Evolutionary conservation across 2,113 vertebrate genomes (phyloP).

Genomic region (Collichthys lucidus): DNA sequence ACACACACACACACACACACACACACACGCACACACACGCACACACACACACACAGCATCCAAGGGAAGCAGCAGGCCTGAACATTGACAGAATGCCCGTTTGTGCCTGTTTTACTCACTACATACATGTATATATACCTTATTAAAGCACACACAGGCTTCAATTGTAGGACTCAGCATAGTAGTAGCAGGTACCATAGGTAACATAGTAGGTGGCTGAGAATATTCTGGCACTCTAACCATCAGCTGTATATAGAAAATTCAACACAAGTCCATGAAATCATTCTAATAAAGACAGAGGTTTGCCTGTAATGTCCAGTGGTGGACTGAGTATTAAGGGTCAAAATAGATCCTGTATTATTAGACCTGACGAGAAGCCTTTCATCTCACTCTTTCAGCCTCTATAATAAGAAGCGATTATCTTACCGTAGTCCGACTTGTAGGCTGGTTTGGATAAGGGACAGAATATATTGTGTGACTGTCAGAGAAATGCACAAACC

Average conservation of each 20-base stretch:
- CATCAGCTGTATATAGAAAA: background rate
- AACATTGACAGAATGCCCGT: background rate
- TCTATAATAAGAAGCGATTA: constrained; percentile 42
- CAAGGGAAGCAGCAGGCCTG: background rate
- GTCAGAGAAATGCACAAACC: background rate
- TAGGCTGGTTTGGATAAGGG: background rate
- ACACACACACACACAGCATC: background rate
- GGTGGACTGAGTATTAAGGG: constrained; percentile 1
- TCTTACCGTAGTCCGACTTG: constrained; percentile 17
- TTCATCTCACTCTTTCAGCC: constrained; percentile 21
- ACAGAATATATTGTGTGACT: background rate
- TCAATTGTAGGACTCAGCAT: too few relatives aligned
- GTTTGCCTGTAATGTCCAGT: background rate
- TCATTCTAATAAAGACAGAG: background rate
- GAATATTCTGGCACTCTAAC: background rate
- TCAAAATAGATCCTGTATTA: constrained; percentile 46
- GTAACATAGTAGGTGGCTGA: background rate
- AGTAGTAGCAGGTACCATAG: too few relatives aligned
- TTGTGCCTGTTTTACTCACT: background rate
- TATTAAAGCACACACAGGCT: background rate
- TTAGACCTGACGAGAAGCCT: constrained; percentile 42
- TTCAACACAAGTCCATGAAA: background rate
- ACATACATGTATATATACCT: background rate
- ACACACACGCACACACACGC: background rate
- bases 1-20: background rate